Evolutionary conservation across 2,113 vertebrate genomes (phyloP), one percentile per base, ranked within the genome.

Genomic region (Nycticryphes semicollaris): DNA sequence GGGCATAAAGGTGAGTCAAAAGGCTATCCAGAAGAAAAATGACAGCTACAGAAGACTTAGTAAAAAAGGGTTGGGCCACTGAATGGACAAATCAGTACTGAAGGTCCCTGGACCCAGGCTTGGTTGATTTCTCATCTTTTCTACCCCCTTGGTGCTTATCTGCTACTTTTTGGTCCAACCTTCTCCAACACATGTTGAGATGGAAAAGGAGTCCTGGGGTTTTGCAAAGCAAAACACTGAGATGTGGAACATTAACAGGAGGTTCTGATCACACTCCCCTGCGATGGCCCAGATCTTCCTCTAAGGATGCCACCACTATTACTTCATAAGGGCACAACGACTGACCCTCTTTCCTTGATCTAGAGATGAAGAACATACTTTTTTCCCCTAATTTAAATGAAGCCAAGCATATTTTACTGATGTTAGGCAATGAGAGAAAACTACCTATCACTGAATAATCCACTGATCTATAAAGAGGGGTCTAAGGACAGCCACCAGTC

Each of bases 221-320:
- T 94, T 96, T 96, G 95, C 97, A 97, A 97, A 39, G 23, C 50
- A 72, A 47, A 94, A 60, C 89, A 87, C 60, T 89, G 90, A 96
- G 95, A 93, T 79, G 68, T 73, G 92, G 79, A 94, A 92, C 82
- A 45, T 94, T 84, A 96, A 90, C 83, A 89, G 90, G 80, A 94
- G 37, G 69, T 88, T 94, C 89, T 96, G 73, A 87, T 87, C 14
- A 6, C n/a, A 30, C 62, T 94, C 70, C 87, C 84, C 87, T 72
- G 82, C 88, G 78, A 54, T 90, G 96, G 96, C 92, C 50, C 25
- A 1, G 1, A 31, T 50, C 69, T 72, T 83, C n/a, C 73, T 31
- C 51, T 54, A 54, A 54, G 16, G 9, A 54, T 54, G 28, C 27
- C 68, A 87, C 35, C 9, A 14, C 24, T 59, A 23, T 45, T 60